phyloP scores from a whole-genome alignment of 2,797 vertebrate species.

The Melanogrammus aeglefinus region DNA sequence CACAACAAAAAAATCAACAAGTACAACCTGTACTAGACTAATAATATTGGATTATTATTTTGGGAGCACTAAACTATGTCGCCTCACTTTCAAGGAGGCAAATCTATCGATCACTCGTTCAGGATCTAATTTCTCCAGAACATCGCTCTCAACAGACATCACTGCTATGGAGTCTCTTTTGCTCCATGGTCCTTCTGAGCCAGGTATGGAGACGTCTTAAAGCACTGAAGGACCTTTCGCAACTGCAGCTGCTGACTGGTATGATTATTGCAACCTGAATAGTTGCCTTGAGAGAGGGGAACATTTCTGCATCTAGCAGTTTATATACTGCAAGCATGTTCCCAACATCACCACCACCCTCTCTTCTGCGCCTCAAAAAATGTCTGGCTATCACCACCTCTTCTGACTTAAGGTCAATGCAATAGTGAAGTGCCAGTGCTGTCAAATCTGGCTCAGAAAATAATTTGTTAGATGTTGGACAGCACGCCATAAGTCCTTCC shows the following conservation, averaged over 20 bases:
- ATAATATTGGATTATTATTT: no score
- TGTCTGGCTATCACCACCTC: conserved; percentile 6
- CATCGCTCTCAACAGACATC: conserved; percentile 4
- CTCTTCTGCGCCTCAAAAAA: background rate
- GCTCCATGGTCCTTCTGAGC: conserved; percentile 4
- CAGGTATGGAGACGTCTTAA: conserved; percentile 4
- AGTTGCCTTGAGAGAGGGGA: conserved; percentile 25
- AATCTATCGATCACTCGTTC: conserved; percentile 4
- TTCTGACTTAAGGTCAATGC: no score
- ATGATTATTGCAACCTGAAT: conserved; percentile 20
- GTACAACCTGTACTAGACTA: background rate
- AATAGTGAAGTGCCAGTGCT: no score
- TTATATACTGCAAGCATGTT: background rate
- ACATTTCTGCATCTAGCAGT: conserved; percentile 8
- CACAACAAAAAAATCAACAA: no score
- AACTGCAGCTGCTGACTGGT: conserved; percentile 29
- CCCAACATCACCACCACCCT: background rate
- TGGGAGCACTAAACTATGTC: no score
- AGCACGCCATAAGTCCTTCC: no score
- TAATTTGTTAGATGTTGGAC: no score
- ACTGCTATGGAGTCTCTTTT: conserved; percentile 14
- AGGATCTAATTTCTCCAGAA: background rate
- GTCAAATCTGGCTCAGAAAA: no score
- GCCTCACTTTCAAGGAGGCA: background rate
- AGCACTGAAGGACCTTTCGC: conserved; percentile 25